Conservation (phyloP, 2,888 invertebrate genomes). For the Blastobasis adustella region DNA sequence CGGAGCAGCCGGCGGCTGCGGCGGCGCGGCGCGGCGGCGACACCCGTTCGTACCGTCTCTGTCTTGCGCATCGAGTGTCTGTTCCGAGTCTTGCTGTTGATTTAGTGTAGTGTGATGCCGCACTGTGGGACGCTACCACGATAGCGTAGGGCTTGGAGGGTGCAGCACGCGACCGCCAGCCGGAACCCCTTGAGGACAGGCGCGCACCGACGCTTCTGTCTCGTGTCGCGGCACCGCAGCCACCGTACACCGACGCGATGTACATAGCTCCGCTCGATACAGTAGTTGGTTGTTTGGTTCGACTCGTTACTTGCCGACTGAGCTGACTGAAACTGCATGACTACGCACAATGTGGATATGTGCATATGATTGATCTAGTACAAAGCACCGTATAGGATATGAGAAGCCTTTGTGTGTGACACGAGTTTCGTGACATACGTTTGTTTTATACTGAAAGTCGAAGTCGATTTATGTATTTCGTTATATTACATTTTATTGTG, state of each 20-base stretch:
- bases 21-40: constrained; percentile 26
- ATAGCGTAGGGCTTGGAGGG: constrained; percentile 65
- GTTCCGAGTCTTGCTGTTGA: constrained; percentile 66
- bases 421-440: constrained; percentile 19
- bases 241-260: constrained; percentile 51
- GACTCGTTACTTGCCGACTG: constrained; percentile 40
- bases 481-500: constrained; percentile 23
- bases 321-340: constrained; percentile 48
- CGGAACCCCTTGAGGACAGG: constrained; percentile 69
- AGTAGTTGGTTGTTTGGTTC: constrained; percentile 52
- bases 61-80: constrained; percentile 66
- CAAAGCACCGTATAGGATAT: constrained; percentile 47
- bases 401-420: constrained; percentile 46
- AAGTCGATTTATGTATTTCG: constrained; percentile 20
- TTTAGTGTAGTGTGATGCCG: constrained; percentile 70
- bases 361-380: constrained; percentile 48
- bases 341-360: constrained; percentile 54
- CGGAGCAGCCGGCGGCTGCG: constrained; percentile 26
- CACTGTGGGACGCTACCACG: constrained; percentile 57
- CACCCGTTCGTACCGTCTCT: constrained; percentile 60
- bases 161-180: constrained; percentile 48
- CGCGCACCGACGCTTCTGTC: constrained; percentile 59
- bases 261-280: constrained; percentile 61
- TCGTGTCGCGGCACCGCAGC: constrained; percentile 35
- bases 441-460: constrained; percentile 14